Conservation (phyloP, 2,888 invertebrate species). For the Tipula confusa region DNA sequence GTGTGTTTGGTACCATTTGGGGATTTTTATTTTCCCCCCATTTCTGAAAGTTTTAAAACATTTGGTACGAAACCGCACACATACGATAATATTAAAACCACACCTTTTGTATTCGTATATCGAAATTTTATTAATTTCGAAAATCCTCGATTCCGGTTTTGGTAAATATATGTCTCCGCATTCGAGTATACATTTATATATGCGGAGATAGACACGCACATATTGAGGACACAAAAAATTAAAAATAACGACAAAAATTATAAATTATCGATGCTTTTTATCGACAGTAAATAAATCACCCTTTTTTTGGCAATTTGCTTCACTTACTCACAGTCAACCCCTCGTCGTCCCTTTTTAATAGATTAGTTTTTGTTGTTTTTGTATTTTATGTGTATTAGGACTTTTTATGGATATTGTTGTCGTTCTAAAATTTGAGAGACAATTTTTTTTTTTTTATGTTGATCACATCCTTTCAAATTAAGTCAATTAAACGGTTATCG, state of each 20-base stretch:
- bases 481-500: constrained; percentile 25
- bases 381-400: not conserved
- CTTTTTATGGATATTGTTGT: constrained; percentile 26
- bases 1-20: not conserved
- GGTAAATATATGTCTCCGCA: not conserved
- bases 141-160: not conserved
- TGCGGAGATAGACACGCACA: not conserved
- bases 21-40: not conserved
- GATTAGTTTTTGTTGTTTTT: not conserved
- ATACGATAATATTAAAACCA: not conserved
- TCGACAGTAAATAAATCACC: constrained; percentile 25
- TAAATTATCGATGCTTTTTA: constrained; percentile 20
- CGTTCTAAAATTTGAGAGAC: constrained; percentile 15
- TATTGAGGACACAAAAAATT: not conserved
- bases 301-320: constrained; percentile 25
- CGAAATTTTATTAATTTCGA: not conserved
- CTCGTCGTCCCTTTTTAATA: not conserved
- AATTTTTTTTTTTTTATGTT: constrained; percentile 26
- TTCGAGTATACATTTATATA: too few relatives aligned
- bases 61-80: not conserved
- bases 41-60: not conserved
- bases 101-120: not conserved
- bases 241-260: not conserved
- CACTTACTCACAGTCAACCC: not conserved
- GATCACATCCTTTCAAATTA: constrained; percentile 13